Evolutionary conservation across 35 echinoderm and acorn worm genomes (phyloP).

Genomic region (Apostichopus californicus): DNA sequence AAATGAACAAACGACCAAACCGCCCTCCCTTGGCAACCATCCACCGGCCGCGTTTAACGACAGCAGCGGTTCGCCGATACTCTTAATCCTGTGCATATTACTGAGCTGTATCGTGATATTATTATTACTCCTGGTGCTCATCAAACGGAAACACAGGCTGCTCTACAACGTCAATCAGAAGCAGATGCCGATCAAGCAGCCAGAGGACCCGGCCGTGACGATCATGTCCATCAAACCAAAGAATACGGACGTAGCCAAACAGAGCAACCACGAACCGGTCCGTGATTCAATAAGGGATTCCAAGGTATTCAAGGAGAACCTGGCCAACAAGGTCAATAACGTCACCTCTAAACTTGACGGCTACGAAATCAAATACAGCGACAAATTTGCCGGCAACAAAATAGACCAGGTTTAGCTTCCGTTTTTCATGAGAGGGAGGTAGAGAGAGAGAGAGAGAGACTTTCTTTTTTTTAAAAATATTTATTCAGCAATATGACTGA

Average conservation of each 20-base stretch:
- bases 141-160: slow-evolving; percentile 79
- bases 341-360: slow-evolving; percentile 63
- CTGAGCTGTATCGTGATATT: slow-evolving; percentile 78
- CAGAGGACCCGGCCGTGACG: slow-evolving; percentile 34
- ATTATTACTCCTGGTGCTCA: slow-evolving; percentile 72
- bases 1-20: not conserved
- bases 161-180: slow-evolving; percentile 86
- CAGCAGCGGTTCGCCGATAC: slow-evolving; percentile 51
- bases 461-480: slow-evolving; percentile 43
- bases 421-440: not conserved
- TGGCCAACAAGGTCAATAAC: slow-evolving; percentile 58
- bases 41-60: slow-evolving; percentile 9
- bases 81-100: slow-evolving; percentile 72
- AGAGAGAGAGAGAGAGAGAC: slow-evolving; percentile 45
- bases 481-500: slow-evolving; percentile 64
- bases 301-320: slow-evolving; percentile 86
- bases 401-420: slow-evolving; percentile 63
- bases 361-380: slow-evolving; percentile 67
- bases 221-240: slow-evolving; percentile 77
- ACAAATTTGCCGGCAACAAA: slow-evolving; percentile 67
- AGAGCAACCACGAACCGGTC: slow-evolving; percentile 67
- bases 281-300: slow-evolving; percentile 90
- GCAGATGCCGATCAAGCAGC: slow-evolving; percentile 41
- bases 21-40: slow-evolving; percentile 39
- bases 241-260: slow-evolving; percentile 74